Percentiles rank a stretch among this genome's conserved stretches.
Conservation (phyloP, 2,797 vertebrate genomes). For the Erethizon dorsatum region DNA sequence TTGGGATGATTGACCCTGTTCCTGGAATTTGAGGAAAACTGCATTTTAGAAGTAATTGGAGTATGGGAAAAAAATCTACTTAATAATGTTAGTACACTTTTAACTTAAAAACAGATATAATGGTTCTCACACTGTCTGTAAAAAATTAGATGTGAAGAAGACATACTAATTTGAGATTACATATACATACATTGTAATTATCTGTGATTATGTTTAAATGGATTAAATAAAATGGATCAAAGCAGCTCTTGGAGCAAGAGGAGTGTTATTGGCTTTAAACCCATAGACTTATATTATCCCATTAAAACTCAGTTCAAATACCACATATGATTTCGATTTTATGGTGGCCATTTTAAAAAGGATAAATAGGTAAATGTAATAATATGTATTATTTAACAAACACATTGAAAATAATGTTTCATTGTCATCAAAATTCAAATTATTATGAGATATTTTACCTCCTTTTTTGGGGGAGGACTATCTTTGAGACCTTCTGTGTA, state of each 20-base stretch:
- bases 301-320: background rate
- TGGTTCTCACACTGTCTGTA: background rate
- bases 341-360: background rate
- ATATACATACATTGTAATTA: background rate
- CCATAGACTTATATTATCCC: background rate
- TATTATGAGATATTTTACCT: background rate
- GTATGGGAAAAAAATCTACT: background rate
- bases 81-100: background rate
- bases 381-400: background rate
- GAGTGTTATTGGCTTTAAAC: background rate
- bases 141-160: background rate
- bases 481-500: background rate
- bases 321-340: background rate
- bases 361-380: background rate
- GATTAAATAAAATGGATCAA: background rate
- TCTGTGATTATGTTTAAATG: background rate
- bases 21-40: background rate
- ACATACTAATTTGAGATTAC: background rate
- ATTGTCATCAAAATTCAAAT: background rate
- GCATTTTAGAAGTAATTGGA: background rate
- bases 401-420: background rate
- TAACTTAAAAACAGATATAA: background rate
- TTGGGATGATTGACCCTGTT: background rate
- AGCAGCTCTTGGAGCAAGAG: background rate
- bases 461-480: background rate